Base-by-base conservation (phyloP, 2,797 vertebrate species). In the Melanotaenia parkinsoni region DNA sequence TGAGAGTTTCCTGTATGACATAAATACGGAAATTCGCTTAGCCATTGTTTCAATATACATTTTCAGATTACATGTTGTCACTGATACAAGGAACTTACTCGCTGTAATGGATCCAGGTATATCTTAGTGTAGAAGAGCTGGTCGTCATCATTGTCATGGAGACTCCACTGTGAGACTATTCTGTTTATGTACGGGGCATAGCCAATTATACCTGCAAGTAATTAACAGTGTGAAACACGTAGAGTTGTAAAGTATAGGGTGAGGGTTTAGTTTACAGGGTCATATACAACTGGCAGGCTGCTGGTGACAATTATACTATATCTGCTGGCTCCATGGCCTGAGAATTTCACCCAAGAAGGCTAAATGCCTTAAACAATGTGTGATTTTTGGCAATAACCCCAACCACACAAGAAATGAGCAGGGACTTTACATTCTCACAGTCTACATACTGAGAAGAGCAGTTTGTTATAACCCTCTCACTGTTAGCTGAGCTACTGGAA, bases 121-220 rank as follows among this genome's bases (percentile, higher is more conserved):
- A 98, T 94, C 93, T 99, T 99, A 20, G 98, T 98, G 88, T 99
- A 99, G 90, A 99, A 99, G 51, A 99, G 96, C 87, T 99, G 98
- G 89, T 99, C 98, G n/a, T 99, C 98, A 30, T 99, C 98, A 62
- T 97, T 99, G 89, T 99, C 98, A 37, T 99, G 97, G 63, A 99
- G 95, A 84, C 95, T 91, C 98, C 98, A 99, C 56, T 97, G 95
- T 22, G 96, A 95, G 70, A 98, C 95, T 18, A 99, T 91, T 70
- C 81, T 93, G 85, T 95, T 94, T 85, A 99, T 66, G 81, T 93
- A 93, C 0, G 96, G 92, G 61, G 95, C 95, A 65, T 97, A 98
- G 76, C 98, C 98, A 69, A 99, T 97, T 88, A 99, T 95, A 86
- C 97, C 98, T 99, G 94, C 28, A 93, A 87, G 84, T 61, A 81